Percentiles rank a stretch among this genome's conserved stretches.
phyloP scores from a whole-genome alignment of 1,140 invertebrate genomes.

The Apocrypta bakeri region DNA sequence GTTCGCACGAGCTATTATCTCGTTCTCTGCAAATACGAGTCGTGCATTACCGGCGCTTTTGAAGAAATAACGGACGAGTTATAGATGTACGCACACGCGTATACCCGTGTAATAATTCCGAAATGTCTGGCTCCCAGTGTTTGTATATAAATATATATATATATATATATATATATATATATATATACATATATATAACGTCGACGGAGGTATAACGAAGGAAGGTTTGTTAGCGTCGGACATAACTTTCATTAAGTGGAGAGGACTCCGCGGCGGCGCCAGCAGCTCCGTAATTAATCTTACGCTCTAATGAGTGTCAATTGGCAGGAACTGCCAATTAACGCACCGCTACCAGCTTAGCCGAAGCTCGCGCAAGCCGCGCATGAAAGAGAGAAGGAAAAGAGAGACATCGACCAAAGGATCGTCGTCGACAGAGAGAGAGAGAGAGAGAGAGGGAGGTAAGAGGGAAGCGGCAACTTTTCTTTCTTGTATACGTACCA shows the following conservation, averaged over 20 bases:
- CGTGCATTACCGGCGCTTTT: background rate
- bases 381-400: slow-evolving; percentile 38
- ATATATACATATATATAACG: no score
- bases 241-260: slow-evolving; percentile 72
- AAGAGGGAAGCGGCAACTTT: slow-evolving; percentile 6
- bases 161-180: no score
- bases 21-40: background rate
- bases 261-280: slow-evolving; percentile 60
- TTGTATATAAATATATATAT: no score
- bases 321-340: slow-evolving; percentile 71
- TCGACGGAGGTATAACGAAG: slow-evolving; percentile 52
- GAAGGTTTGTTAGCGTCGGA: slow-evolving; percentile 67
- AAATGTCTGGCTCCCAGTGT: no score
- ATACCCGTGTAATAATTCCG: background rate
- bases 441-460: slow-evolving; percentile 31
- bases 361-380: slow-evolving; percentile 50
- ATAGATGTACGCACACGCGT: no score
- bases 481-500: slow-evolving; percentile 13
- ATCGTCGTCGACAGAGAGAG: no score
- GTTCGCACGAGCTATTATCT: background rate
- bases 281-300: slow-evolving; percentile 67
- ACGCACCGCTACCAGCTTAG: slow-evolving; percentile 63
- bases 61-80: background rate
- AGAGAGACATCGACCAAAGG: no score
- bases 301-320: slow-evolving; percentile 71